These are phyloP conservation scores for Panurus biarmicus DNA, from an alignment of 2,113 vertebrate species.

Conservation along the genomic window DNA sequence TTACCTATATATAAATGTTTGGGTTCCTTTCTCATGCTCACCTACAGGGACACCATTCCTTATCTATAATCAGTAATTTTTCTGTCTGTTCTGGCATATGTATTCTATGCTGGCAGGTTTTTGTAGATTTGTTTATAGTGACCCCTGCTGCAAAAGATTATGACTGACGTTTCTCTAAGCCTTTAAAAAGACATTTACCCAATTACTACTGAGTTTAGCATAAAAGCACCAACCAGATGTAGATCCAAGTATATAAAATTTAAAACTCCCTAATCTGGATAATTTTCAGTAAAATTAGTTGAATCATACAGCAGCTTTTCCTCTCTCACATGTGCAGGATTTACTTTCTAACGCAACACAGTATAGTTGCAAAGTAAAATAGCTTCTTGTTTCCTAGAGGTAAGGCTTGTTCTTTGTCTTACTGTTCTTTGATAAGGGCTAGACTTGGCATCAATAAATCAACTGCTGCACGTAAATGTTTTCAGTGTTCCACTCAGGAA, in stretches of 20 bases:
- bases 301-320: not conserved
- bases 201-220: not conserved
- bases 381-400: not conserved
- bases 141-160: constrained; percentile 47
- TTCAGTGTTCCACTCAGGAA: not conserved
- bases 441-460: not conserved
- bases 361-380: not conserved
- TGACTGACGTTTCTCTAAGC: not conserved
- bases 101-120: not conserved
- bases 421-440: not conserved
- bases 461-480: not conserved
- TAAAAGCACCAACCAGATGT: not conserved
- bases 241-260: not conserved
- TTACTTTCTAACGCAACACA: not conserved
- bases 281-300: not conserved
- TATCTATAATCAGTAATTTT: not conserved
- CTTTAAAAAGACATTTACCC: not conserved
- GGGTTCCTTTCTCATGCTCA: not conserved
- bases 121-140: constrained; percentile 41
- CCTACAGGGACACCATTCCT: not conserved
- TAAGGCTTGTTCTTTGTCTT: not conserved
- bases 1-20: not conserved
- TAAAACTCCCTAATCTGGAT: not conserved
- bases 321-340: not conserved
- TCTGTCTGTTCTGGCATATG: not conserved